Conservation (phyloP, 2,888 invertebrate species). For the Hydropsyche betteni region DNA sequence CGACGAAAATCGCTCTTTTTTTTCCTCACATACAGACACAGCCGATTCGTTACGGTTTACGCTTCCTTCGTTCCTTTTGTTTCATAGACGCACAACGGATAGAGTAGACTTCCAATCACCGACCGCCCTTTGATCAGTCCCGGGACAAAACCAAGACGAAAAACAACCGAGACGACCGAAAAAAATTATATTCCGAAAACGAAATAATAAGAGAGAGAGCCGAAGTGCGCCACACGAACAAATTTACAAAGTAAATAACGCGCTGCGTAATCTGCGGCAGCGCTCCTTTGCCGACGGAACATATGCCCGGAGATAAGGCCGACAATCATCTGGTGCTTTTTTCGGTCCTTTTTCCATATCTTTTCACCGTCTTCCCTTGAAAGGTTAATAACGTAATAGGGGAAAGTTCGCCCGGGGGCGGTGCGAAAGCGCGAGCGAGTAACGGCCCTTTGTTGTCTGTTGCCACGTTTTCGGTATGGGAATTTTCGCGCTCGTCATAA, state of each 20-base stretch:
- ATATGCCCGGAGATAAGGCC: slow-evolving; percentile 40
- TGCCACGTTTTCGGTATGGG: too few species aligned
- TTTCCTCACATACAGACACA: too few species aligned
- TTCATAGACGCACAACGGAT: slow-evolving; percentile 1
- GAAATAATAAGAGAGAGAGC: slow-evolving; percentile 12
- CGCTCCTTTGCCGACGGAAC: slow-evolving; percentile 27
- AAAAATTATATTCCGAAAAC: too few species aligned
- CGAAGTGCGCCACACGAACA: slow-evolving; percentile 28
- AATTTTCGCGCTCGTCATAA: too few species aligned
- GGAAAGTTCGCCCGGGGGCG: slow-evolving; percentile 24
- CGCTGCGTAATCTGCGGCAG: slow-evolving; percentile 31
- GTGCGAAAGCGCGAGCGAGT: too few species aligned
- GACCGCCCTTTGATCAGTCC: too few species aligned
- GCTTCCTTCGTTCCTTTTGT: slow-evolving; percentile 12
- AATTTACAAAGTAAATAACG: slow-evolving; percentile 47
- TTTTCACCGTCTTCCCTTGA: not conserved
- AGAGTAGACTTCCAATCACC: too few species aligned
- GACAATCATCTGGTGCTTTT: slow-evolving; percentile 32
- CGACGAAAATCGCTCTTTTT: too few species aligned
- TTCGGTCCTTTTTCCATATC: not conserved
- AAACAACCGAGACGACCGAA: too few species aligned
- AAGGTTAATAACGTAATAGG: slow-evolving; percentile 41
- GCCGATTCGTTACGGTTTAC: slow-evolving; percentile 21
- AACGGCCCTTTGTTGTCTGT: too few species aligned
- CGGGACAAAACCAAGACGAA: too few species aligned